A percentile compares a stretch with the other conserved stretches of the same genome.
Evolutionary conservation across 2,888 invertebrate species (phyloP).

Genomic region (Sinopyrophorus schimmeli): DNA sequence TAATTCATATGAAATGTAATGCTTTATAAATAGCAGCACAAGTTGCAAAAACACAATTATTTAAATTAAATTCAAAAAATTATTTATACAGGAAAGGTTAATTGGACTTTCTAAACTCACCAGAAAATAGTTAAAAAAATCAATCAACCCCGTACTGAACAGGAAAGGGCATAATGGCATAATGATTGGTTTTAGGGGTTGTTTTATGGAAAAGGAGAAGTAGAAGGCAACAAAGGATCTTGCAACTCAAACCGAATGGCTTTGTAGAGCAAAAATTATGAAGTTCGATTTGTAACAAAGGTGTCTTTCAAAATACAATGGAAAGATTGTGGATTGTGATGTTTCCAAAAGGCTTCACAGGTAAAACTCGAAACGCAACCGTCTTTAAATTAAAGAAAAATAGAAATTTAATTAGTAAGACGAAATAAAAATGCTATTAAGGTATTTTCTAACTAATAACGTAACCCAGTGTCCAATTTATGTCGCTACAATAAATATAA

Average conservation of each 20-base stretch:
- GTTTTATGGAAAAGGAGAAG: conserved; percentile 23
- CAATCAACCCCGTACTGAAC: too few species aligned
- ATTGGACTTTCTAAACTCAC: too few species aligned
- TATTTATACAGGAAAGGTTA: too few species aligned
- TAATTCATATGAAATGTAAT: too few species aligned
- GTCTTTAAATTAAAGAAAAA: conserved; percentile 15
- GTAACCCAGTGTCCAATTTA: conserved; percentile 29
- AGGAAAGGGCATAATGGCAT: too few species aligned
- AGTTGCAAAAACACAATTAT: too few species aligned
- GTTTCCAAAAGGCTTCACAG: conserved; percentile 29
- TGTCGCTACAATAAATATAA: conserved; percentile 38
- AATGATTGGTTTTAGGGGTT: too few species aligned
- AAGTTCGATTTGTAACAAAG: conserved; percentile 29
- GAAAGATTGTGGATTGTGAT: conserved; percentile 34
- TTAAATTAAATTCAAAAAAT: too few species aligned
- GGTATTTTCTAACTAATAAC: too few species aligned
- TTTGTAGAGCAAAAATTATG: conserved; percentile 34
- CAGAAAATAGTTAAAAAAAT: too few species aligned
- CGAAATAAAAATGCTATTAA: conserved; percentile 23
- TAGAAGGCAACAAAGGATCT: conserved; percentile 27
- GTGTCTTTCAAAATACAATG: conserved; percentile 20
- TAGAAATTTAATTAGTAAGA: conserved; percentile 24
- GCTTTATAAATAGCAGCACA: too few species aligned
- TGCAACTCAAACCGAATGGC: conserved; percentile 29
- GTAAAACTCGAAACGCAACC: conserved; percentile 18